Evolutionary conservation across 2,797 vertebrate species (phyloP).

Genomic region (Clarias fuscus): DNA sequence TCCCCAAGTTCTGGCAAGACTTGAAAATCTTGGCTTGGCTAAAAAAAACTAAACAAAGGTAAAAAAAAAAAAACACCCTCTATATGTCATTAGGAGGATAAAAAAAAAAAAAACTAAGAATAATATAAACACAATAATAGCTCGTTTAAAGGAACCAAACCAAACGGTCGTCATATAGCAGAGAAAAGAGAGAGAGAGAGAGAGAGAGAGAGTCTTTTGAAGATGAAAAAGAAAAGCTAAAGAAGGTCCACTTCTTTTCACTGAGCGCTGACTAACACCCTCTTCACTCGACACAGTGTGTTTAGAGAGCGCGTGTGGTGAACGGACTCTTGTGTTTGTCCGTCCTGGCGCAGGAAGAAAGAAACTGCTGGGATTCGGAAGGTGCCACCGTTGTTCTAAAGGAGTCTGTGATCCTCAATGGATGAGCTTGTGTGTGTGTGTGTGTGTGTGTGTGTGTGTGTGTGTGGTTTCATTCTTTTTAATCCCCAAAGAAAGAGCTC

Average conservation of each 20-base stretch:
- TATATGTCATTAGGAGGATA: neutral
- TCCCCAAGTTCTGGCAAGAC: neutral
- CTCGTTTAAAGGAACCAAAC: neutral
- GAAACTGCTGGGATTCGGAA: slow-evolving; percentile 50
- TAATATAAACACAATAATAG: too few species aligned
- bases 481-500: slow-evolving; percentile 15
- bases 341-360: slow-evolving; percentile 78
- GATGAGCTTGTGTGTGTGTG: neutral
- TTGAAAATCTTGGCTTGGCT: neutral
- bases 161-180: neutral
- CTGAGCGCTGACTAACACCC: slow-evolving; percentile 30
- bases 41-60: neutral
- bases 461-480: slow-evolving; percentile 14
- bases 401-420: neutral
- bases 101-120: neutral
- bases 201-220: slow-evolving; percentile 1
- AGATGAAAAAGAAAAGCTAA: slow-evolving; percentile 2
- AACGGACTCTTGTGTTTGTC: slow-evolving; percentile 72
- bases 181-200: neutral
- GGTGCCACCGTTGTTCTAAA: neutral
- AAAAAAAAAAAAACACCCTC: neutral
- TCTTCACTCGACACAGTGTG: slow-evolving; percentile 44
- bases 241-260: slow-evolving; percentile 14
- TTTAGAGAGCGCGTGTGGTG: slow-evolving; percentile 59
- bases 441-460: slow-evolving; percentile 10